Evolutionary conservation across 2,888 invertebrate species (phyloP), one percentile per base, ranked within the genome.

Genomic region (Lordiphosa fenestrarum): DNA sequence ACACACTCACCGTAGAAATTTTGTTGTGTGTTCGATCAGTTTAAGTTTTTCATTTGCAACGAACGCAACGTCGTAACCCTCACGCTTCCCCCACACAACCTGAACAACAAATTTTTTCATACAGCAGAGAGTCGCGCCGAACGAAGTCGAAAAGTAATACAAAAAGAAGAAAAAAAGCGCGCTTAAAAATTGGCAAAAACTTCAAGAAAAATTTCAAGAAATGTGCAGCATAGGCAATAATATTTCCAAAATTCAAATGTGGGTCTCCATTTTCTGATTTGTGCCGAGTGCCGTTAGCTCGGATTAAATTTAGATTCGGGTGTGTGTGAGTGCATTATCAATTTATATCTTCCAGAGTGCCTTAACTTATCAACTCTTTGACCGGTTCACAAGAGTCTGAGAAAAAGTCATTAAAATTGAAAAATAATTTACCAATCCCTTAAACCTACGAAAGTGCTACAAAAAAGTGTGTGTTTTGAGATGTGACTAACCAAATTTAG

Each of bases 21-120:
- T 62, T 46, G 57, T 35, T 47, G 33, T 19, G 9, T 10, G 46
- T 88, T 84, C 86, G 86, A 88, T 89, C 88, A 89, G 87, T 89
- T 87, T 74, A 82, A 88, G 81, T 88, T 89, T 88, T 87, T 83
- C 87, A 86, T 85, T 88, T 86, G 88, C 81, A 78, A 77, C 85
- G 88, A 86, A 73, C 86, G 84, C 85, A 85, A 85, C 64, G 63
- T 85, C 80, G 81, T 58, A 68, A 67, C 66, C 59, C 52, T 56
- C 57, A 49, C 25, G 25, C 46, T 40, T 15, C 51, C 41, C 36
- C 48, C 53, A 54, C 62, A 53, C 54, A 73, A 66, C 52, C 13
- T 5, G 10, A 15, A 42, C 9, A 30, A 10, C 7, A 30, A 30
- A 30, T 7, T 30, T 30, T 30, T 58, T 25, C 6, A 52, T 57